Evolutionary conservation across 1,140 invertebrate species (phyloP), one percentile per base, ranked within the genome.

Genomic region (Aphaenogaster ashmeadi): DNA sequence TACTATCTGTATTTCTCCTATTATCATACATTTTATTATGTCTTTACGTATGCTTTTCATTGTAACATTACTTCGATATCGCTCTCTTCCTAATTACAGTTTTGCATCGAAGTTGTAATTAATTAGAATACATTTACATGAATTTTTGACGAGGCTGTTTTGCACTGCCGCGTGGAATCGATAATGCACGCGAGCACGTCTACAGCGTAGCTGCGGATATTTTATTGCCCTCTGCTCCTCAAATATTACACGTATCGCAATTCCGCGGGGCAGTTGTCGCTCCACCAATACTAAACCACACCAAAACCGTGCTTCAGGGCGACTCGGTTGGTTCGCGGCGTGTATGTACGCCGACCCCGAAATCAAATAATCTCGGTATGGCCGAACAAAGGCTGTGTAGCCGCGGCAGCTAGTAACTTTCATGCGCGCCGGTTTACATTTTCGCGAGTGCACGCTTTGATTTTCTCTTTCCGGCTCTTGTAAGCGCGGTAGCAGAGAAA

Each of bases 331-430:
- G 47, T 77, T 62, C 11, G 27, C 18, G 52, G 50, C 15, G 18
- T 62, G 54, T 47, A 41, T 67, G 62, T 88, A 86, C 85, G 41
- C 69, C 58, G 58, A 88, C 36, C 83, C 83, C 81, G 56, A 88
- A 91, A 91, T 69, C 83, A 86, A 90, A 89, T 90, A 85, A 92
- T 92, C 78, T 90, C 56, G 62, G 33, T 75, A 60, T 71, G 56
- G 44, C 33, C 52, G 74, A 87, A 62, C 67, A 83, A 88, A 69
- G 78, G 58, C 50, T 33, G 67, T 33, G 67, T 27, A 47, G 27
- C 38, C 18, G 77, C n/a, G 27, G 33, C 62, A 52, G 64, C 50
- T 36, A 36, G 54, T 38, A 91, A 91, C 64, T 86, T 88, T 81
- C 41, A 47, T 21, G n/a, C 58, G 54, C 67, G 41, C 41, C 56